Evolutionary conservation across 2,113 vertebrate species (phyloP), one percentile per base, ranked within the genome.

Genomic region (Ursus arctos): DNA sequence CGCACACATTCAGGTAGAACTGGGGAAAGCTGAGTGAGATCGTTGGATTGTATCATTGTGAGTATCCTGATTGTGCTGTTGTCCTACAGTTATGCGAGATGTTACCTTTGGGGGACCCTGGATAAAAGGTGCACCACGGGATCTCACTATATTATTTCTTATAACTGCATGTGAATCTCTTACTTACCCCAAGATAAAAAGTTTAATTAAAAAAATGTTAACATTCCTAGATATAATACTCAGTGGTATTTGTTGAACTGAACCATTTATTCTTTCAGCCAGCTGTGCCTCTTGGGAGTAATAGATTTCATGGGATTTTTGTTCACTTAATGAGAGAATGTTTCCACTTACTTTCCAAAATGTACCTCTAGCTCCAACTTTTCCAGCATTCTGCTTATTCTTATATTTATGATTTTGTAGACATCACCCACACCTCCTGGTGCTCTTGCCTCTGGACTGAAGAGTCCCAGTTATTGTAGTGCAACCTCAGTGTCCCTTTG

Each of bases 191-290:
- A 77, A 93, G 95, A 88, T 67, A 88, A 63, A 85, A 96, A 71
- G 36, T 91, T 98, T 82, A 96, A 82, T 82, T 95, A 47, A 92
- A 82, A 86, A 77, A 57, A n/a, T 18, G 72, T 84, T 93, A 85
- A 72, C 31, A n/a, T 8, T 47, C 18, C 40, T 82, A 6, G 26
- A 21, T 92, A 57, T 97, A 81, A 94, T 33, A 67, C 65, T 95
- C 49, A n/a, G 5, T 94, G 53, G 59, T 94, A 53, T 95, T 96
- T 93, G 77, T 93, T 91, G 77, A 97, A 88, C 21, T 28, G 55
- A 91, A 81, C 74, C 31, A 61, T 95, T 84, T 87, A 65, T 74
- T 95, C 74, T 84, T 92, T 65, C 83, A 88, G 69, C 47, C 22
- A 84, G 7, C 84, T 90, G 83, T 77, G 31, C 22, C 63, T 93